Conservation (phyloP, 2,888 invertebrate species). For the Thecocarcelia acutangulata region DNA sequence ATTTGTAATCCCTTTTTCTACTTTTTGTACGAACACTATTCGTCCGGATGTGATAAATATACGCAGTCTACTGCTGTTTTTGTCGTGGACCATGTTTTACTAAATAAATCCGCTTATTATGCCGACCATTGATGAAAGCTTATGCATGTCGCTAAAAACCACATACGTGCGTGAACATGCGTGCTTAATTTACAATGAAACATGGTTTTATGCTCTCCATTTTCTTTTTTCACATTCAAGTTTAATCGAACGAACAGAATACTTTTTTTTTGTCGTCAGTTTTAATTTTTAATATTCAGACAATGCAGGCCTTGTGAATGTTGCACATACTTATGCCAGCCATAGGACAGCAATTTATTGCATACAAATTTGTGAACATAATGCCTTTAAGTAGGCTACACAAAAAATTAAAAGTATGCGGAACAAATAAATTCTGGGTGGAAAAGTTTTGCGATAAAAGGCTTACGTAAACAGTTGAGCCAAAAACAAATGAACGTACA, state of each 20-base stretch:
- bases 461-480: not conserved
- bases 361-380: conserved; percentile 58
- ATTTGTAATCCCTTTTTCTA: not conserved
- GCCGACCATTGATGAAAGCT: conserved; percentile 61
- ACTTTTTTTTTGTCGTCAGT: not conserved
- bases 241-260: conserved; percentile 18
- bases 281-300: conserved; percentile 28
- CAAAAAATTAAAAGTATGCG: conserved; percentile 9
- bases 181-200: conserved; percentile 58
- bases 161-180: conserved; percentile 55
- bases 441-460: conserved; percentile 1
- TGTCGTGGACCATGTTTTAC: conserved; percentile 50
- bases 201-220: conserved; percentile 13
- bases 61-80: not conserved
- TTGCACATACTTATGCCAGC: not conserved
- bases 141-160: conserved; percentile 59
- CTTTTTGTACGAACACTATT: not conserved
- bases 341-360: conserved; percentile 34
- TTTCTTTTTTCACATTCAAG: not conserved
- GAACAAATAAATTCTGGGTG: not conserved
- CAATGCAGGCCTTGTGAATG: conserved; percentile 14
- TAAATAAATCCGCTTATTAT: conserved; percentile 65
- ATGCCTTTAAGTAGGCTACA: conserved; percentile 55
- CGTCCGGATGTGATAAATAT: conserved; percentile 26
- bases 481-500: not conserved